Evolutionary conservation across 2,888 invertebrate species (phyloP).

Genomic region (Hipparchia semele): DNA sequence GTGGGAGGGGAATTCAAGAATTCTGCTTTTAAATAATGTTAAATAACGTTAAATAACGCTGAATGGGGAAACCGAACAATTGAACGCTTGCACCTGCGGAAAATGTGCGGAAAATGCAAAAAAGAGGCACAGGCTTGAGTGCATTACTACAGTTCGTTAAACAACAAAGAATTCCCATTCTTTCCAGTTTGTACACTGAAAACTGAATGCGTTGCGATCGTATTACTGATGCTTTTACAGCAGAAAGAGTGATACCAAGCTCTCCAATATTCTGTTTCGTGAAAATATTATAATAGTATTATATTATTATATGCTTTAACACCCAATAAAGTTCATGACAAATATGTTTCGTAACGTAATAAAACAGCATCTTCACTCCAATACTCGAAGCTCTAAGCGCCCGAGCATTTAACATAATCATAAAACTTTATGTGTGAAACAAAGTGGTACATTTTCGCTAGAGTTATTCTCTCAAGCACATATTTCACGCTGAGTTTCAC

Average conservation of each 20-base stretch:
- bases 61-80: conserved; percentile 8
- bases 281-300: too few relatives aligned
- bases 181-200: conserved; percentile 14
- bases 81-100: neutral
- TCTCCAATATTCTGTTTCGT: neutral
- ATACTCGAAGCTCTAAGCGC: conserved; percentile 14
- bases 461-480: conserved; percentile 23
- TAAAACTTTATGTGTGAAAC: conserved; percentile 31
- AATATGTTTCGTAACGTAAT: neutral
- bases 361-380: conserved; percentile 13
- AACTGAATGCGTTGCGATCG: neutral
- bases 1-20: neutral
- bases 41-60: too few relatives aligned
- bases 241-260: neutral
- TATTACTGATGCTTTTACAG: conserved; percentile 4
- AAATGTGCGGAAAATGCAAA: neutral
- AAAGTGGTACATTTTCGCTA: conserved; percentile 28
- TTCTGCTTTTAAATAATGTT: neutral
- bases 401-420: conserved; percentile 29
- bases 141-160: conserved; percentile 21
- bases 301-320: too few relatives aligned
- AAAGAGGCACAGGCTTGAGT: conserved; percentile 11
- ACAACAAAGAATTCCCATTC: conserved; percentile 16
- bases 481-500: conserved; percentile 22
- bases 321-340: too few relatives aligned